phyloP scores from a whole-genome alignment of 2,888 invertebrate species.

The Brachypalpus laphriformis region DNA sequence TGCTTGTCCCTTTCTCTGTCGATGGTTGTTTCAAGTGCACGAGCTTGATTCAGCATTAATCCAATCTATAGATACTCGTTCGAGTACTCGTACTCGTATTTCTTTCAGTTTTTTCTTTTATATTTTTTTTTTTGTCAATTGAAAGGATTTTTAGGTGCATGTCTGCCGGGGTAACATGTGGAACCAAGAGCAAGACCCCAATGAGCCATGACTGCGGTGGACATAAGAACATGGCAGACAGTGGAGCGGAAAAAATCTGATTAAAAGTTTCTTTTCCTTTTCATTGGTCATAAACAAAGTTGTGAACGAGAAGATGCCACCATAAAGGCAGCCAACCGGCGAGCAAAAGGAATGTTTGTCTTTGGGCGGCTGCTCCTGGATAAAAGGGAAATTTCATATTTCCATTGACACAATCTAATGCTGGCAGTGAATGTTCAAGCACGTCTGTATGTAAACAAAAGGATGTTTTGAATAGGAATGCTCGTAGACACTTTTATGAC shows the following conservation, averaged over 20 bases:
- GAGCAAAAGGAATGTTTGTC: conserved; percentile 29
- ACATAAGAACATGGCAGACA: conserved; percentile 38
- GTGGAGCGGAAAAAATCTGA: conserved; percentile 62
- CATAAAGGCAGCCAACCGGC: conserved; percentile 13
- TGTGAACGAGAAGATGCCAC: conserved; percentile 7
- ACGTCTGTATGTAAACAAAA: conserved; percentile 44
- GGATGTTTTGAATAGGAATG: not conserved
- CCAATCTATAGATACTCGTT: conserved; percentile 50
- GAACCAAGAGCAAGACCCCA: conserved; percentile 37
- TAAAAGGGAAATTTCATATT: conserved; percentile 70
- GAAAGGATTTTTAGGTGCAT: conserved; percentile 46
- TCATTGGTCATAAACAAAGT: conserved; percentile 40
- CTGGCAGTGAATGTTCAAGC: conserved; percentile 8
- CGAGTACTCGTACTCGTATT: not conserved
- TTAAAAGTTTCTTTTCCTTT: conserved; percentile 53
- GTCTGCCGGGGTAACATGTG: conserved; percentile 33
- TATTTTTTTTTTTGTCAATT: conserved; percentile 39
- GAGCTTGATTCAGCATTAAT: conserved; percentile 51
- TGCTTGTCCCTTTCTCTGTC: conserved; percentile 47
- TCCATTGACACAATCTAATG: conserved; percentile 46
- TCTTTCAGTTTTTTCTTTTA: not conserved
- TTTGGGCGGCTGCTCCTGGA: conserved; percentile 37
- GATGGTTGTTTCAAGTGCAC: conserved; percentile 57
- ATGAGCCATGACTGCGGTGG: conserved; percentile 37
- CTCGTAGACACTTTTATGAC: conserved; percentile 11